These are phyloP conservation scores for Ochropleura plecta DNA, from an alignment of 2,888 invertebrate genomes.

Conservation along the genomic window DNA sequence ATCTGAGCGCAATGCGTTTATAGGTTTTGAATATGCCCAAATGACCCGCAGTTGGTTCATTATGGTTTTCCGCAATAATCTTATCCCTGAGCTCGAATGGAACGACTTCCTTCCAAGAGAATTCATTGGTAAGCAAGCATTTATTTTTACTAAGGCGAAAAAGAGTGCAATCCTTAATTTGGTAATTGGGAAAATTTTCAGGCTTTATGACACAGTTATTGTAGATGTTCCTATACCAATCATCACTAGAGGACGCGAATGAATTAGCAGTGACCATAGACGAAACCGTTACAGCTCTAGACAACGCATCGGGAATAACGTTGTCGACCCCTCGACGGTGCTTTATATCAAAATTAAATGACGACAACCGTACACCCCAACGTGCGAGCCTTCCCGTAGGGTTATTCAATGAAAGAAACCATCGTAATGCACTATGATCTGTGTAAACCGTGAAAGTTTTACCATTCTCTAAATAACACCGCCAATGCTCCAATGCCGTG, in stretches of 20 bases:
- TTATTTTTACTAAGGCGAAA: constrained; percentile 3
- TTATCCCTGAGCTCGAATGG: neutral
- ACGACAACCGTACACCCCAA: neutral
- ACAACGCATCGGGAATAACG: neutral
- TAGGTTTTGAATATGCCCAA: constrained; percentile 13
- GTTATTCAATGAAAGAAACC: neutral
- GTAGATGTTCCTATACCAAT: neutral
- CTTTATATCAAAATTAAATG: neutral
- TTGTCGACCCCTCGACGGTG: constrained; percentile 4
- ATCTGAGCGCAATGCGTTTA: constrained; percentile 1
- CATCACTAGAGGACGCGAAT: neutral
- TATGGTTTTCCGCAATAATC: constrained; percentile 1
- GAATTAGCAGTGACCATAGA: neutral
- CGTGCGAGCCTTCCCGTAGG: neutral
- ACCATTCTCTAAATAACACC: constrained; percentile 2
- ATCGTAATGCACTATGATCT: neutral
- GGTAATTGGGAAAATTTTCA: constrained; percentile 1
- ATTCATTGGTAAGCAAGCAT: neutral
- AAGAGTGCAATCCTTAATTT: constrained; percentile 4
- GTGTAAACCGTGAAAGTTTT: constrained; percentile 6
- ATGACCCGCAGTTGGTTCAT: constrained; percentile 15
- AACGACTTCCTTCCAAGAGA: constrained; percentile 11
- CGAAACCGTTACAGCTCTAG: neutral
- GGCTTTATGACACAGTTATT: neutral
- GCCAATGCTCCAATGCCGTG: constrained; percentile 6